Evolutionary conservation across 2,888 invertebrate genomes (phyloP).

Genomic region (Microctonus brassicae): DNA sequence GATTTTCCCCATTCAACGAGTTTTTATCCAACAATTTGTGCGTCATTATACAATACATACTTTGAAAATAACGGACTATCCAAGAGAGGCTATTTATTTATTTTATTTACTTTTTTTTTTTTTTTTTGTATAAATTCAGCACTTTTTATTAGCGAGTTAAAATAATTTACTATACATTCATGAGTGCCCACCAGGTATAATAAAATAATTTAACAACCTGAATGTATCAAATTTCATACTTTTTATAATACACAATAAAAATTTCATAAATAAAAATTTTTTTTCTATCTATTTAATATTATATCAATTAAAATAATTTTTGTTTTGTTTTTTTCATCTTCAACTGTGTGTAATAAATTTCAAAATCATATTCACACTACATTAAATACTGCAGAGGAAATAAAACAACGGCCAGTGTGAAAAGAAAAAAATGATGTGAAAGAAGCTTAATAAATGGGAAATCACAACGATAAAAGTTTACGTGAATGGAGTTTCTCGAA

Average conservation of each 20-base stretch:
- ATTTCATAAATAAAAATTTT: background rate
- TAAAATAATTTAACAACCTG: background rate
- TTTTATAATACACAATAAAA: background rate
- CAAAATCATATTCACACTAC: background rate
- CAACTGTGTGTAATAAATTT: no score
- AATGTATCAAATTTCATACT: background rate
- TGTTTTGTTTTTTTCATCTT: no score
- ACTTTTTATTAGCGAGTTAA: background rate
- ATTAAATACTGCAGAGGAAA: background rate
- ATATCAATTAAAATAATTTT: no score
- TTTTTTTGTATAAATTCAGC: background rate
- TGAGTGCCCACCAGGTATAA: background rate
- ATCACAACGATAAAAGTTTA: constrained; percentile 22
- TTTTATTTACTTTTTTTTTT: background rate
- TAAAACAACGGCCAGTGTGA: background rate
- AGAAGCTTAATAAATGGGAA: constrained; percentile 27
- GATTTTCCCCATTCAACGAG: background rate
- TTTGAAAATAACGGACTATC: no score
- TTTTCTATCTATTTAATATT: background rate
- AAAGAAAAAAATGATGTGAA: background rate
- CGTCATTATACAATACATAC: no score
- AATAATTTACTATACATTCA: background rate
- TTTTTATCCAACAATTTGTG: background rate
- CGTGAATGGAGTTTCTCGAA: constrained; percentile 2
- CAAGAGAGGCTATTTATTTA: no score